Percentiles rank a stretch among this genome's conserved stretches.
phyloP scores from a whole-genome alignment of 2,113 vertebrate genomes.

The Coptodon rendalli region DNA sequence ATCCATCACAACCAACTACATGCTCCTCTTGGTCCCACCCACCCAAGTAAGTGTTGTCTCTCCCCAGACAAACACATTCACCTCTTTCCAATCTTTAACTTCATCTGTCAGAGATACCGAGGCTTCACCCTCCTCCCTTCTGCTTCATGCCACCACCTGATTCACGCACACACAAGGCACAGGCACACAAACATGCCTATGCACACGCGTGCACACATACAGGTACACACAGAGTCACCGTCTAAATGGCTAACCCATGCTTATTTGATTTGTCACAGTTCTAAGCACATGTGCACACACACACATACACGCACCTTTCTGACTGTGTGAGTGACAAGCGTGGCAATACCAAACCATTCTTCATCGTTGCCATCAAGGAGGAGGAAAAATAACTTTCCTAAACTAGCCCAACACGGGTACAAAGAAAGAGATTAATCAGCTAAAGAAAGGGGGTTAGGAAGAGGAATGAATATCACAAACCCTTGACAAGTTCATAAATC shows the following conservation, averaged over 20 bases:
- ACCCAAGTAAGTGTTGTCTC: conserved; percentile 27
- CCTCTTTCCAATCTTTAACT: conserved; percentile 49
- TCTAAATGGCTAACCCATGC: conserved; percentile 42
- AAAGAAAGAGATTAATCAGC: conserved; percentile 44
- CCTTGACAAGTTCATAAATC: conserved; percentile 46
- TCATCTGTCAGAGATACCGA: conserved; percentile 53
- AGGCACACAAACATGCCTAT: not conserved
- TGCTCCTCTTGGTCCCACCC: conserved; percentile 44
- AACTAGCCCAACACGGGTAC: conserved; percentile 35
- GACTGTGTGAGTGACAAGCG: conserved; percentile 61
- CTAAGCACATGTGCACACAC: not conserved
- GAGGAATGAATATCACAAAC: conserved; percentile 26
- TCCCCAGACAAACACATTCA: conserved; percentile 37
- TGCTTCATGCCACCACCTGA: conserved; percentile 17
- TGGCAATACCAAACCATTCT: conserved; percentile 54
- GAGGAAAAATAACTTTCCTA: conserved; percentile 36
- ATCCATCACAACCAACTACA: conserved; percentile 59
- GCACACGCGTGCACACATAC: not conserved
- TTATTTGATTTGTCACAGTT: conserved; percentile 52
- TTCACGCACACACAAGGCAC: not conserved
- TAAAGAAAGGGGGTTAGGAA: conserved; percentile 21
- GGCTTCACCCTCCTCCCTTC: conserved; percentile 15
- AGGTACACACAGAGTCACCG: not conserved
- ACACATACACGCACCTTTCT: conserved; percentile 32
- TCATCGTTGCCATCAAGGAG: conserved; percentile 46